Evolutionary conservation across 1,140 invertebrate genomes (phyloP).

Genomic region (Coboldia fuscipes): DNA sequence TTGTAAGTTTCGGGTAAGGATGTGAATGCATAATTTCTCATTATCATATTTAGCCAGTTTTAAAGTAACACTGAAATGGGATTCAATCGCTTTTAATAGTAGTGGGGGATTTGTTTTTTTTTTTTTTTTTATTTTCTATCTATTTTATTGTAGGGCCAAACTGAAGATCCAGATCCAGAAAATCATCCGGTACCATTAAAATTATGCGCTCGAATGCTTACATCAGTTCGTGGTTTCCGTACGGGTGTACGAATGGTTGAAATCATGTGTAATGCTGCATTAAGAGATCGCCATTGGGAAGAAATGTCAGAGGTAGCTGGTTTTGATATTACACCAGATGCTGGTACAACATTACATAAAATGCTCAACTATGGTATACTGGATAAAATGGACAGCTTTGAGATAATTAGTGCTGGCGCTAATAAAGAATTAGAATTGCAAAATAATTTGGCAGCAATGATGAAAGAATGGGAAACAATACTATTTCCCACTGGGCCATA

Average conservation of each 20-base stretch:
- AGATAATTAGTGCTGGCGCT: conserved; percentile 74
- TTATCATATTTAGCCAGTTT: too few relatives aligned
- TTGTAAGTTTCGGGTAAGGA: conserved; percentile 29
- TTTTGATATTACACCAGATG: conserved; percentile 65
- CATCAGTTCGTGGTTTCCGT: conserved; percentile 59
- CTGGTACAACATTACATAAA: conserved; percentile 65
- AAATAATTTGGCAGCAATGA: conserved; percentile 62
- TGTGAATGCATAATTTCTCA: too few relatives aligned
- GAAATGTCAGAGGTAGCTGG: conserved; percentile 67
- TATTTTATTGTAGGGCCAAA: conserved; percentile 26
- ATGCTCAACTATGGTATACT: conserved; percentile 56
- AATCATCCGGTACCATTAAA: conserved; percentile 59
- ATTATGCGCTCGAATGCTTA: conserved; percentile 42
- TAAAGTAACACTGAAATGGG: too few relatives aligned
- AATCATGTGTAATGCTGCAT: conserved; percentile 70
- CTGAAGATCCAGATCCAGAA: conserved; percentile 53
- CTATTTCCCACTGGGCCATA: conserved; percentile 47
- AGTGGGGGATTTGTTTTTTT: too few relatives aligned
- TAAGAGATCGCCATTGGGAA: conserved; percentile 76
- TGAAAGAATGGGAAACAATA: conserved; percentile 61
- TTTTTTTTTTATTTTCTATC: conserved; percentile 9
- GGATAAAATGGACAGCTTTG: conserved; percentile 51
- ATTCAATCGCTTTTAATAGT: too few relatives aligned
- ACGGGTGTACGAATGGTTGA: conserved; percentile 55
- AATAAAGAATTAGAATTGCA: conserved; percentile 69